Conservation (phyloP, 2,888 invertebrate genomes). For the Sesia apiformis region DNA sequence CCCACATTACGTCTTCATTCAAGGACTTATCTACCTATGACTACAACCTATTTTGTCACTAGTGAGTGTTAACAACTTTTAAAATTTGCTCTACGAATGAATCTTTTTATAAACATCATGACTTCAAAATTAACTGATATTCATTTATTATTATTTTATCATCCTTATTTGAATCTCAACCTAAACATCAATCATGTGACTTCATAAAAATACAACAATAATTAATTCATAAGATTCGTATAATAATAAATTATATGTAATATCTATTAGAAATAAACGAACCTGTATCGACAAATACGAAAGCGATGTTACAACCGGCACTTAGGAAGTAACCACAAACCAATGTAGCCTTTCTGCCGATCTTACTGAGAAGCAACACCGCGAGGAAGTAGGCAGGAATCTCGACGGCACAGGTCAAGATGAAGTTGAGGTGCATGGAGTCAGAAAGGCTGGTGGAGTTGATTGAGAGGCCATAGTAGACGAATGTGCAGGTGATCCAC, state of each 20-base stretch:
- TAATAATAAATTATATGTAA: not conserved
- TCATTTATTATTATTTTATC: no score
- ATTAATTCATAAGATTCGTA: not conserved
- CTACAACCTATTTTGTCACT: no score
- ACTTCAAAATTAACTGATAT: no score
- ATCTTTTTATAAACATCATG: no score
- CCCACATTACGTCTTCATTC: no score
- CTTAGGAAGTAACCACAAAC: constrained; percentile 75
- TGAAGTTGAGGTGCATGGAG: constrained; percentile 82
- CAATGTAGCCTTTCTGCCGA: constrained; percentile 77
- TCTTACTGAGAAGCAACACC: constrained; percentile 74
- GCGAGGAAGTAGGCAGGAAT: constrained; percentile 81
- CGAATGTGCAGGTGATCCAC: constrained; percentile 85
- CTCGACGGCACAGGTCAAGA: constrained; percentile 78
- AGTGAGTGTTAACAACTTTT: no score
- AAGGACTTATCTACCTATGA: no score
- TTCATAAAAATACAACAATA: no score
- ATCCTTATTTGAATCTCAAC: no score
- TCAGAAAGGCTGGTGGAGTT: constrained; percentile 83
- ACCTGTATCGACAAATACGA: constrained; percentile 69
- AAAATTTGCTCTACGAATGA: no score
- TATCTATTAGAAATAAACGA: constrained; percentile 14
- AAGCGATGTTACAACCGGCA: constrained; percentile 57
- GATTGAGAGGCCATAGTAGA: constrained; percentile 86
- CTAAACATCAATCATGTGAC: no score